These are phyloP conservation scores for Xanthorhoe designata DNA, from an alignment of 2,888 invertebrate genomes.

Conservation along the genomic window DNA sequence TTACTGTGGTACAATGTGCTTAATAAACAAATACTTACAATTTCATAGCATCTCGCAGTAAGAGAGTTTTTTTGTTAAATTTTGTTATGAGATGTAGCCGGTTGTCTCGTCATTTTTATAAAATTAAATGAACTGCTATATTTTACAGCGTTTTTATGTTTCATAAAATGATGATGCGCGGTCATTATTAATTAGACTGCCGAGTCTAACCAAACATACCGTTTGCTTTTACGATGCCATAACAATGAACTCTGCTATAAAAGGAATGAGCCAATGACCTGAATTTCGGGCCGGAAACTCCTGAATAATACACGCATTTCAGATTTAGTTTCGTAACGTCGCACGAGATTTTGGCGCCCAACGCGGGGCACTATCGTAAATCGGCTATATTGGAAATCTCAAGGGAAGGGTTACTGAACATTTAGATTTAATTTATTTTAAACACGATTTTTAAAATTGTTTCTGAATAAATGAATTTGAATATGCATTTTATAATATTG, in stretches of 20 bases:
- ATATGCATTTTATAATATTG: too few species aligned
- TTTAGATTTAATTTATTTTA: background rate
- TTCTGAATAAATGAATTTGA: too few species aligned
- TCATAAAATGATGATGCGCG: background rate
- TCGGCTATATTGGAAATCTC: background rate
- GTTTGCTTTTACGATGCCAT: constrained; percentile 25
- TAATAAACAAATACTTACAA: background rate
- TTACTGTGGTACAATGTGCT: constrained; percentile 9
- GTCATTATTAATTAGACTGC: background rate
- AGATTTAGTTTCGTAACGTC: constrained; percentile 19
- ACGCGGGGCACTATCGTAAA: constrained; percentile 20
- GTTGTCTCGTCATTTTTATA: too few species aligned
- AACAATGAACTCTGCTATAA: constrained; percentile 32
- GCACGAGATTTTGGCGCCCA: constrained; percentile 36
- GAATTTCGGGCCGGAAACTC: constrained; percentile 17
- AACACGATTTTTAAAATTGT: too few species aligned
- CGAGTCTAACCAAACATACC: constrained; percentile 7
- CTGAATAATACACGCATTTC: constrained; percentile 21
- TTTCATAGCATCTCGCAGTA: background rate
- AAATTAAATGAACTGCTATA: too few species aligned
- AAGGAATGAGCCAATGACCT: constrained; percentile 38
- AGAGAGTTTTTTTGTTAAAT: too few species aligned
- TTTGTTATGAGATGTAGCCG: too few species aligned
- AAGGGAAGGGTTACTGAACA: background rate
- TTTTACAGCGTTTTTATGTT: too few species aligned